Conservation (phyloP, 2,797 vertebrate species). For the Malacoraja senta region DNA sequence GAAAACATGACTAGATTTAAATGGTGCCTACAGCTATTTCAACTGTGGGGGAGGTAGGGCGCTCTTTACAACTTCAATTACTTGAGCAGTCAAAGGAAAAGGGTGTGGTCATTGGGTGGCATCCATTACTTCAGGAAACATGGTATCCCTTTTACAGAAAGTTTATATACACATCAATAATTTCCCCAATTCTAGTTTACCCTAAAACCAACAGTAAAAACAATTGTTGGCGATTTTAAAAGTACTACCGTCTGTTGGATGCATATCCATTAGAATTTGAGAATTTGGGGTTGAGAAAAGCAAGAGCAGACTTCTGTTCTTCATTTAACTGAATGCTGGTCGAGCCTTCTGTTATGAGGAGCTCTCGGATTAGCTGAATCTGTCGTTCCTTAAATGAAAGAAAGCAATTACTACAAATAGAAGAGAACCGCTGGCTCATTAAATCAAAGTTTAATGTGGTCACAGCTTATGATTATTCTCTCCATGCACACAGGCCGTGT, state of each 20-base stretch:
- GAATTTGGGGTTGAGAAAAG: constrained; percentile 79
- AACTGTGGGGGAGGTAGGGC: background rate
- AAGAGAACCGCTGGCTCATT: background rate
- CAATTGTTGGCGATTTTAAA: background rate
- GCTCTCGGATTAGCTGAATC: constrained; percentile 87
- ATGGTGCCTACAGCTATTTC: background rate
- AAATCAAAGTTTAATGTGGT: constrained; percentile 2
- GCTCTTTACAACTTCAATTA: background rate
- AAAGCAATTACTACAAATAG: constrained; percentile 35
- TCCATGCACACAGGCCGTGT: background rate
- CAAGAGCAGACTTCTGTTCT: constrained; percentile 86
- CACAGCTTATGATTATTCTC: background rate
- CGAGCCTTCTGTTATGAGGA: constrained; percentile 82
- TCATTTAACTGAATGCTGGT: constrained; percentile 88
- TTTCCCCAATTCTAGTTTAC: background rate
- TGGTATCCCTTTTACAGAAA: background rate
- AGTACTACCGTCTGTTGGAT: constrained; percentile 71
- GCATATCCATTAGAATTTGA: constrained; percentile 58
- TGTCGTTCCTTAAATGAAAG: constrained; percentile 73
- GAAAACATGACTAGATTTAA: background rate
- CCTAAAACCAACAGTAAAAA: background rate
- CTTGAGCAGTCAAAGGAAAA: background rate
- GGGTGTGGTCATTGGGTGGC: background rate
- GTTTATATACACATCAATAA: background rate
- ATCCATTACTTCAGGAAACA: background rate